Evolutionary conservation across 2,888 invertebrate species (phyloP).

Genomic region (Terebella lapidaria): DNA sequence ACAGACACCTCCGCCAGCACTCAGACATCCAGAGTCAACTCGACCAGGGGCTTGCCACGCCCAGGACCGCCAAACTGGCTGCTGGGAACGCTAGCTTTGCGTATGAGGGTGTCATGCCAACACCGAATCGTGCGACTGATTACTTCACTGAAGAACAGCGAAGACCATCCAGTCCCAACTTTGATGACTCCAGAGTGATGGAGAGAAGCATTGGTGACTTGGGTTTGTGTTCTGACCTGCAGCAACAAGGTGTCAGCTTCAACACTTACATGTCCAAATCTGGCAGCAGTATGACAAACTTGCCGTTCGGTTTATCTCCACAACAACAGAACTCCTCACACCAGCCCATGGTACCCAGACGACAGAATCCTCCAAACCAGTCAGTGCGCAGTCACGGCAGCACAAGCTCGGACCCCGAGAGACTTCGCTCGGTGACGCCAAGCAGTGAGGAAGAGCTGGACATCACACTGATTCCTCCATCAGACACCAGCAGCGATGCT

Average conservation of each 20-base stretch:
- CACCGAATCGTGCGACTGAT: not conserved
- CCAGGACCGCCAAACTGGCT: not conserved
- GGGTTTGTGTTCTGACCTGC: not conserved
- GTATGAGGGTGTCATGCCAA: conserved; percentile 1
- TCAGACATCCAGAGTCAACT: not conserved
- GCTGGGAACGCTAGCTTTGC: not conserved
- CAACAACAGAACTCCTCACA: not conserved
- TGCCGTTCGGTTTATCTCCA: not conserved
- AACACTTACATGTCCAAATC: not conserved
- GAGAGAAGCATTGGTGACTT: not conserved
- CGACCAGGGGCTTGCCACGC: not conserved
- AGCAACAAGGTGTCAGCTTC: not conserved
- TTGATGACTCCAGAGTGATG: not conserved
- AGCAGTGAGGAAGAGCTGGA: not conserved
- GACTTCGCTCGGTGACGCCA: not conserved
- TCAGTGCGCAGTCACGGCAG: not conserved
- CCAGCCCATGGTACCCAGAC: not conserved
- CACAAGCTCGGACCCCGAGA: not conserved
- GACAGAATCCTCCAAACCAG: not conserved
- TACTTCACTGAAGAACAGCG: not conserved
- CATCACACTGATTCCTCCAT: conserved; percentile 1
- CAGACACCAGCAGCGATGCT: not conserved
- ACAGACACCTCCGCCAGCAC: not conserved
- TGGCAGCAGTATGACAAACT: not conserved
- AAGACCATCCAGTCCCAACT: not conserved